phyloP scores from a whole-genome alignment of 2,113 vertebrate species.

The Uropsilus gracilis region DNA sequence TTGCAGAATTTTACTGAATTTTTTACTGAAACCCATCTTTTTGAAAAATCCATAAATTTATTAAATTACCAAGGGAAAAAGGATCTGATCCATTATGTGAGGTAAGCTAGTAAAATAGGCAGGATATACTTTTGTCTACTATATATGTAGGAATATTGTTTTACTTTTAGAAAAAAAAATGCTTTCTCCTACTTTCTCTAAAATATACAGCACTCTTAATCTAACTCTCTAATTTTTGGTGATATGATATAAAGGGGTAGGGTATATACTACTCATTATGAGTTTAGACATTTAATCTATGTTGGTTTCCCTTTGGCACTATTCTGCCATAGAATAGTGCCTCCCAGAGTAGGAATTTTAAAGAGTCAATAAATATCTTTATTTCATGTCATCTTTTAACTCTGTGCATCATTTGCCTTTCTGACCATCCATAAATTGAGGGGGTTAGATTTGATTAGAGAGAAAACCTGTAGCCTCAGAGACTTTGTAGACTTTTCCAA shows the following conservation, averaged over 20 bases:
- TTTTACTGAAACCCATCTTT: not conserved
- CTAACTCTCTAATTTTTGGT: conserved; percentile 29
- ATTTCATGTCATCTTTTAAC: no score
- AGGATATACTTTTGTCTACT: not conserved
- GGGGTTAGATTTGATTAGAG: no score
- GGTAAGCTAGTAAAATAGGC: not conserved
- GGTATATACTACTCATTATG: not conserved
- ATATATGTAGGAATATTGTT: not conserved
- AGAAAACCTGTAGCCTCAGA: no score
- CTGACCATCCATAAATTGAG: no score
- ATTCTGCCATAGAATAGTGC: not conserved
- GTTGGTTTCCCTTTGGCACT: not conserved
- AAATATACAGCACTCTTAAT: not conserved
- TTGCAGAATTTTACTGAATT: no score
- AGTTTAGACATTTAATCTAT: not conserved
- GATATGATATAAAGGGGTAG: not conserved
- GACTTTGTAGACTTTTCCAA: no score
- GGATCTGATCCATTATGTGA: not conserved
- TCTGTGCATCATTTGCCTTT: no score
- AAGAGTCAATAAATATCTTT: not conserved
- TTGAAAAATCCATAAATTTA: not conserved
- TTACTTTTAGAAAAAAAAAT: conserved; percentile 10
- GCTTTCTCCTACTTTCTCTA: conserved; percentile 1
- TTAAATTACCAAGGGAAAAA: not conserved
- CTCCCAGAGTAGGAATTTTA: not conserved